Percentiles rank a stretch among this genome's conserved stretches.
phyloP scores from a whole-genome alignment of 2,113 vertebrate species.

The Spea bombifrons region DNA sequence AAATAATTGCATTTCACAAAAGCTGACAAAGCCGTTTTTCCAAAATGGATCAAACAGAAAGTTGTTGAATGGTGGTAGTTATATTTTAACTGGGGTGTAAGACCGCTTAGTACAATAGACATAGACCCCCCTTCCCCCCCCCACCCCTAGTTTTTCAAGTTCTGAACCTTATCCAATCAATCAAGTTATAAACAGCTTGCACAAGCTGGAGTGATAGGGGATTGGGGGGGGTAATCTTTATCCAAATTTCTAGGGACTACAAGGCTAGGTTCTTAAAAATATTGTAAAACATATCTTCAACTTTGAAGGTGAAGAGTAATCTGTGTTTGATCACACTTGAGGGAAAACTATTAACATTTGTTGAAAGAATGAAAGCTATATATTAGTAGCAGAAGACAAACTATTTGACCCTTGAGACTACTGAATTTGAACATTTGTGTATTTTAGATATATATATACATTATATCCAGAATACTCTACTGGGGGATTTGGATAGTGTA shows the following conservation, averaged over 20 bases:
- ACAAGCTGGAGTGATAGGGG: slow-evolving; percentile 27
- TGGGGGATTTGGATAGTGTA: too few species aligned
- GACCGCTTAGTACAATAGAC: slow-evolving; percentile 65
- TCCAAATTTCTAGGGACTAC: slow-evolving; percentile 48
- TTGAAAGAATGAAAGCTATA: slow-evolving; percentile 25
- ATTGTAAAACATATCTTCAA: slow-evolving; percentile 40
- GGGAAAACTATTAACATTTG: slow-evolving; percentile 18
- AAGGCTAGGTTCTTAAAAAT: slow-evolving; percentile 20
- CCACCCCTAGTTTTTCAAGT: slow-evolving; percentile 53
- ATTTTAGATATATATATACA: too few species aligned
- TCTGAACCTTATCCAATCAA: slow-evolving; percentile 65
- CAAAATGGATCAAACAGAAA: slow-evolving; percentile 72
- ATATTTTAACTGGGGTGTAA: slow-evolving; percentile 90
- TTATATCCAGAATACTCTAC: too few species aligned
- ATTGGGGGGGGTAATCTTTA: slow-evolving; percentile 51
- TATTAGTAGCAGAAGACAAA: slow-evolving; percentile 29
- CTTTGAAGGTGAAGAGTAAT: background rate
- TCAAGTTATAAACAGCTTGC: slow-evolving; percentile 61
- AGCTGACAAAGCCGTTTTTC: slow-evolving; percentile 69
- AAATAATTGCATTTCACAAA: slow-evolving; percentile 57
- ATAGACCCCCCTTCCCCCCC: slow-evolving; percentile 54
- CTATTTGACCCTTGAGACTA: background rate
- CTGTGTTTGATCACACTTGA: slow-evolving; percentile 16
- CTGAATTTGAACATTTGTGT: too few species aligned
- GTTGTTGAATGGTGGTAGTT: slow-evolving; percentile 82